phyloP scores from a whole-genome alignment of 1,140 invertebrate genomes.

The Caligus rogercresseyi region DNA sequence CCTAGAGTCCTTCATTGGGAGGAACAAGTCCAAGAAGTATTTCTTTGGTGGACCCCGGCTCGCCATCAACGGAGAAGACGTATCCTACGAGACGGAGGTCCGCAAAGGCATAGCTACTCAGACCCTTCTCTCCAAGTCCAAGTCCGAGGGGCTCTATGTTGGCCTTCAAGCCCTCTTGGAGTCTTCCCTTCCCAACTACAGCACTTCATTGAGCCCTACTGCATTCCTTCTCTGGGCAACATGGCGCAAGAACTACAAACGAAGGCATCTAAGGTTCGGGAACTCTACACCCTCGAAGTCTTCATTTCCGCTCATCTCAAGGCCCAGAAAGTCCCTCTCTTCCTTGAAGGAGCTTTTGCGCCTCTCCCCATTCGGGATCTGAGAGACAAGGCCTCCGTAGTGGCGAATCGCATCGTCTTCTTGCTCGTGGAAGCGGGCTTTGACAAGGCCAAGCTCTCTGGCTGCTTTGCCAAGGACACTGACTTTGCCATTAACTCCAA shows the following conservation, averaged over 20 bases:
- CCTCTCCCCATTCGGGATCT: not conserved
- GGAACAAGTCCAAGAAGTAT: slow-evolving; percentile 7
- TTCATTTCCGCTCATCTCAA: slow-evolving; percentile 1
- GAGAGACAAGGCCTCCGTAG: not conserved
- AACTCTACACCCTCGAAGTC: slow-evolving; percentile 5
- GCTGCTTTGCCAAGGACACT: not conserved
- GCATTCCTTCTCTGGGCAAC: not conserved
- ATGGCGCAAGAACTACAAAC: not conserved
- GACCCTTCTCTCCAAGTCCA: slow-evolving; percentile 4
- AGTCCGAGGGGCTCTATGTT: not conserved
- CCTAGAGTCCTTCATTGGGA: not conserved
- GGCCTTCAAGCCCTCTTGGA: not conserved
- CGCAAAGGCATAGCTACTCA: not conserved
- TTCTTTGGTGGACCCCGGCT: not conserved
- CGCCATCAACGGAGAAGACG: slow-evolving; percentile 2
- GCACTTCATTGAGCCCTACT: slow-evolving; percentile 1
- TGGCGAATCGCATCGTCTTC: not conserved
- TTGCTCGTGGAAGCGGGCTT: not conserved
- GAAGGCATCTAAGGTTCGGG: not conserved
- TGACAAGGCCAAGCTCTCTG: not conserved
- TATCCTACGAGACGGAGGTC: not conserved
- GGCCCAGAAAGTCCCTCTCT: not conserved
- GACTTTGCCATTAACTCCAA: not conserved
- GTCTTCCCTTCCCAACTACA: not conserved
- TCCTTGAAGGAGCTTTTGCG: slow-evolving; percentile 6